Base-by-base conservation (phyloP, 2,797 vertebrate species). In the Coracias cyanogaster region DNA sequence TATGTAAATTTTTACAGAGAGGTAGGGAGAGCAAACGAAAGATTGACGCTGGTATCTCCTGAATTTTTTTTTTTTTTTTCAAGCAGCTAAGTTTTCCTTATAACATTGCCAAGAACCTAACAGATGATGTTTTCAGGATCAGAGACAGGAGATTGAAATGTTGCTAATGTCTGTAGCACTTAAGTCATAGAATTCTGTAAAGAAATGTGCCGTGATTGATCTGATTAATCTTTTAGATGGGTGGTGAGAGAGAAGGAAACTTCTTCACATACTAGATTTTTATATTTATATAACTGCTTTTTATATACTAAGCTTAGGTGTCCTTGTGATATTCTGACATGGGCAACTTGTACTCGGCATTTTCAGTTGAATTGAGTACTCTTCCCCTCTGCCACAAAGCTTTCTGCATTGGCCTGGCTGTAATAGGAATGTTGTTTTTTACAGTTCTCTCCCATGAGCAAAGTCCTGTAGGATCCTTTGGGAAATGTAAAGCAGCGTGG, bases 91-190 rank as follows among this genome's bases (percentile, higher is more conserved):
- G 24, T 85, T 95, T 96, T 97, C 62, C 52, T 67, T 85, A 55
- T 17, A 77, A 31, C 6, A 0, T 90, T 94, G 91, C 93, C 92
- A 95, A 79, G 95, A 94, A 28, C 43, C 61, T 86, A 94, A 87
- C 88, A 94, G 92, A 95, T 83, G 88, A 97, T 93, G 89, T 88
- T 96, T 93, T 86, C 77, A 95, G 93, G 55, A 95, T 97, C 89
- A 89, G 91, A 96, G 95, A 96, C 92, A 86, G 87, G 86, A 95
- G 93, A 96, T 87, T 96, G 96, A 91, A 96, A 87, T 94, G 86
- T 86, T 94, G 87, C 77, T 96, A 93, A 96, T 96, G 93, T 84
- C 96, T 97, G 51, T 74, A 96, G 91, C 89, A 89, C 89, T 94
- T 87, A 86, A 94, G 86, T 96, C 90, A 87, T 84, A 92, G 95